Percentiles rank a stretch among this genome's conserved stretches.
Conservation (phyloP, 1,140 invertebrate species). For the Drosophila mayri region DNA sequence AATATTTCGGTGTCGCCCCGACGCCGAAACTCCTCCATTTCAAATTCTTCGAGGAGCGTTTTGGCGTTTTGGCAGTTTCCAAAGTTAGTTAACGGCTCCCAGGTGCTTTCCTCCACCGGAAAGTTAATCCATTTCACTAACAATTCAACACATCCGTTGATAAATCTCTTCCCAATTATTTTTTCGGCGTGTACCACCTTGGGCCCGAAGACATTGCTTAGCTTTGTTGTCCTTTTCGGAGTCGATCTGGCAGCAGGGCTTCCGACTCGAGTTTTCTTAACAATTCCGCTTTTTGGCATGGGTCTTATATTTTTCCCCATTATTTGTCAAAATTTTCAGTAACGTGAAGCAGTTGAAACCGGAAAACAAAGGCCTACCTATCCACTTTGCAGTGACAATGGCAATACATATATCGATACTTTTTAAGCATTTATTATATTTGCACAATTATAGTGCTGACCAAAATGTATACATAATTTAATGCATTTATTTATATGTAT, state of each 20-base stretch:
- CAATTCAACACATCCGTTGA: not conserved
- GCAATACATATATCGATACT: not conserved
- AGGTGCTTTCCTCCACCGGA: not conserved
- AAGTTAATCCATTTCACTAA: not conserved
- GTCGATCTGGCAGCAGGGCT: too few species aligned
- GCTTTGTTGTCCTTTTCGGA: too few species aligned
- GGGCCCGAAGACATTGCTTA: too few species aligned
- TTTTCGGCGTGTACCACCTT: not conserved
- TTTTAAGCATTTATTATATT: not conserved
- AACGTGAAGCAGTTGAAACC: not conserved
- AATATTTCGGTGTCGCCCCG: too few species aligned
- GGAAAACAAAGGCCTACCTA: not conserved
- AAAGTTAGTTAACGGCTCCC: not conserved
- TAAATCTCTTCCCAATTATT: not conserved
- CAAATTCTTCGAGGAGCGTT: too few species aligned
- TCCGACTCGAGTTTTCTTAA: too few species aligned
- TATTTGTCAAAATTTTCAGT: not conserved
- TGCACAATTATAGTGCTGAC: too few species aligned
- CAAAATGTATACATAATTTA: too few species aligned
- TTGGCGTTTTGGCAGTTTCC: too few species aligned
- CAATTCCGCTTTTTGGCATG: not conserved
- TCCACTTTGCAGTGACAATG: not conserved
- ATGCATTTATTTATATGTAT: not conserved
- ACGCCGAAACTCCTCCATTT: not conserved
- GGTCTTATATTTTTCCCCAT: rapidly evolving